Evolutionary conservation across 2,888 invertebrate genomes (phyloP).

Genomic region (Myopa testacea): DNA sequence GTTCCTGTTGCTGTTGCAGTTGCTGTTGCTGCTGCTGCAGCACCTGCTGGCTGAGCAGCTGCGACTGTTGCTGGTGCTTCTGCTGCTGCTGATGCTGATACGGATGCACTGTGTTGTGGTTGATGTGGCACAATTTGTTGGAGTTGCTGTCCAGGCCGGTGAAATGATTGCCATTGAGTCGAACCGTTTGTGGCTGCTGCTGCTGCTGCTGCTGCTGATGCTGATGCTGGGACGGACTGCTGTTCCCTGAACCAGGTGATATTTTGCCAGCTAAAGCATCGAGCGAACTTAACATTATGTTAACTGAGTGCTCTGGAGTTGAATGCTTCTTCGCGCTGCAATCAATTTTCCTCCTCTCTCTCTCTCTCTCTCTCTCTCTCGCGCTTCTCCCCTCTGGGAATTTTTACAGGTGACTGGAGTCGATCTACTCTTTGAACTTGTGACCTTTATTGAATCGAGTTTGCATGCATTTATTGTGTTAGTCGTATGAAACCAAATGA

Average conservation of each 20-base stretch:
- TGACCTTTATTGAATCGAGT: background rate
- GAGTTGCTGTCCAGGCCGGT: conserved; percentile 56
- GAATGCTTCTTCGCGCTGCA: conserved; percentile 19
- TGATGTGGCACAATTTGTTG: conserved; percentile 60
- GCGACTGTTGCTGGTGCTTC: conserved; percentile 19
- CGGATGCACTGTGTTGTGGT: conserved; percentile 60
- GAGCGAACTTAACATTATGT: conserved; percentile 84
- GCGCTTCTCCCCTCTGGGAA: background rate
- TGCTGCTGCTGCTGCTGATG: conserved; percentile 47
- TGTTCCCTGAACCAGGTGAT: conserved; percentile 79
- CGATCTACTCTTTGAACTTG: background rate
- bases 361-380: conserved; percentile 24
- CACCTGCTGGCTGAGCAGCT: conserved; percentile 39
- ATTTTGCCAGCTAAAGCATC: conserved; percentile 91
- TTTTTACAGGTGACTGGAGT: background rate
- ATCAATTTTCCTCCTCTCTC: conserved; percentile 34
- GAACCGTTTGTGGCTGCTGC: conserved; percentile 45
- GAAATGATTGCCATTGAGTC: conserved; percentile 50
- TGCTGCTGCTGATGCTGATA: conserved; percentile 56
- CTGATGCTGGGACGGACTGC: conserved; percentile 58
- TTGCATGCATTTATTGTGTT: conserved; percentile 15
- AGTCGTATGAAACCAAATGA: background rate
- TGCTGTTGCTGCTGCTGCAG: conserved; percentile 43
- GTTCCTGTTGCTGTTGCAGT: conserved; percentile 38
- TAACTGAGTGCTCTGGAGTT: conserved; percentile 54